Base-by-base conservation (phyloP, 2,888 invertebrate species). In the Phyllotreta cruciferae region DNA sequence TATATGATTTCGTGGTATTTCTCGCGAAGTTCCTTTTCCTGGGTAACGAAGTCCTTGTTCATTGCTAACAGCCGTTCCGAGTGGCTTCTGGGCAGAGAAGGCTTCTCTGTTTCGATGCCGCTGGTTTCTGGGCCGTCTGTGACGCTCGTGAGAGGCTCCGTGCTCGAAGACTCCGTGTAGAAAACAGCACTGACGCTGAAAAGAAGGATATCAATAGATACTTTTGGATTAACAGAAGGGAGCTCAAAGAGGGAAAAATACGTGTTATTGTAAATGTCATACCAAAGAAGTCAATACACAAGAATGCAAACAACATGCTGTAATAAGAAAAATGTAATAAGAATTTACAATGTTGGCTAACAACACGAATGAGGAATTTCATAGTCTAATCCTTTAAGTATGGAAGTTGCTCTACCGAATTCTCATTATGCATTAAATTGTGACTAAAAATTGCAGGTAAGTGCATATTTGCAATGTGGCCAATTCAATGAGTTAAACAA, bases 1-100 rank as follows among this genome's bases (percentile, higher is more conserved):
- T 88, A 93, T 69, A 92, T 88, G 69, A 86, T 84, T 73, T 94
- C 93, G 79, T 93, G 92, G 81, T 93, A 94, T 76, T 93, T 91
- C 77, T 93, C 90, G 53, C 91, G 87, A 66, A 96, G 79, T 66
- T 93, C 92, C 49, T 87, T 85, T 79, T 92, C 92, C 63, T 88
- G 88, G 36, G 85, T 81, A 38, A 89, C 86, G 66, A 91, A 90
- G 67, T 91, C 90, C 60, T 86, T 85, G 71, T 86, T 86, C 1
- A 88, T 84, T 0, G 85, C 84, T 41, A 89, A 78, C 58, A 89
- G 74, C 5, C 89, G 83, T 70, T 89, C 88, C 6, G 88, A 88
- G 65, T 87, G 87, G 70, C 87, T 88, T 64, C 88, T 81, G 0
- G 87, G 86, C 36, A 87, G 73, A 9, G 82, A 81, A 64, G 84